Conservation (phyloP, 1,140 invertebrate species). For the Theocolax elegans region DNA sequence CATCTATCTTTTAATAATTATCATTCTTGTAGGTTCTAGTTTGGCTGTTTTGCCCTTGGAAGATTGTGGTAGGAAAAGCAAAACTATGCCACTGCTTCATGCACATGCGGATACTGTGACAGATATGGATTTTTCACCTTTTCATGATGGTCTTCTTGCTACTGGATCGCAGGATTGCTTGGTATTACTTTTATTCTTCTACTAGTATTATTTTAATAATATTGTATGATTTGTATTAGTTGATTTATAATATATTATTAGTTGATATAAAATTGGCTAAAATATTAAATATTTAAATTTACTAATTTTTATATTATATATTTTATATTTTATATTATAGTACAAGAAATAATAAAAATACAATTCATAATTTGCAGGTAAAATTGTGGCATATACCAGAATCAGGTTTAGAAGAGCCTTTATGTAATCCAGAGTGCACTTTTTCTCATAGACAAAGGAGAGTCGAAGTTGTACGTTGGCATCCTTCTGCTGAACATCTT, state of each 20-base stretch:
- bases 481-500: constrained; percentile 86
- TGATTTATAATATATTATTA: neutral
- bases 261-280: neutral
- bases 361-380: constrained; percentile 69
- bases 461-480: constrained; percentile 87
- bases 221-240: neutral
- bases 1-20: neutral
- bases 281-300: neutral
- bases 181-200: constrained; percentile 66
- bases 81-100: constrained; percentile 85
- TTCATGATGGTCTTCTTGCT: constrained; percentile 90
- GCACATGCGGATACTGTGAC: constrained; percentile 90
- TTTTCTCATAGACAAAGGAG: constrained; percentile 84
- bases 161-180: constrained; percentile 92
- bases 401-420: constrained; percentile 80
- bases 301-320: neutral
- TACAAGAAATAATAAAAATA: no score
- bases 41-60: constrained; percentile 86
- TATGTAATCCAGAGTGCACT: constrained; percentile 82
- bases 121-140: constrained; percentile 95
- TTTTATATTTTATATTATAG: neutral
- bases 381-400: constrained; percentile 89
- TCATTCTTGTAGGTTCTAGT: constrained; percentile 75
- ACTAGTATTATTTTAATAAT: no score
- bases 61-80: constrained; percentile 87